These are phyloP conservation scores for Cladorhizidae sp. DNA, from an alignment of 37 sponge, comb jelly and placozoan species.

Conservation along the genomic window DNA sequence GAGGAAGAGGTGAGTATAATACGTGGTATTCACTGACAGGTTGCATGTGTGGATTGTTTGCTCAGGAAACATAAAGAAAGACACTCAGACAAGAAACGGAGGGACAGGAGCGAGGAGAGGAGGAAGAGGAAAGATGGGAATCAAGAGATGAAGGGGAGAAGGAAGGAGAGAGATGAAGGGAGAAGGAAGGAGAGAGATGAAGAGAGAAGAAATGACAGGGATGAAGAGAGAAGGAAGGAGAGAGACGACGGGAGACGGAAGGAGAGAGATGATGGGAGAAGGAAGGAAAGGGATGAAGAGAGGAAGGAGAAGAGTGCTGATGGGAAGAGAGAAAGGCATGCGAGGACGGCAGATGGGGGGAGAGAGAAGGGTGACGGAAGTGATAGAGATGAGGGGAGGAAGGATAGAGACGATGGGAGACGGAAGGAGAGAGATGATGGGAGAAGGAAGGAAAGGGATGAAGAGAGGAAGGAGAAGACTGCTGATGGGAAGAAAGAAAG, in stretches of 20 bases:
- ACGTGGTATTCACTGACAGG: no score
- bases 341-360: neutral
- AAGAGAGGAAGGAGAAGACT: neutral
- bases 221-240: neutral
- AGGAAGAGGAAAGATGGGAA: conserved; percentile 18
- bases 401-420: neutral
- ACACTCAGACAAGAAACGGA: neutral
- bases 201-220: neutral
- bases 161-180: no score
- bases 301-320: no score
- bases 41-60: no score
- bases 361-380: neutral
- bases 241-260: conserved; percentile 8
- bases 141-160: neutral
- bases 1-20: neutral
- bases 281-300: neutral
- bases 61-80: no score
- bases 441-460: neutral
- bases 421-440: neutral
- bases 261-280: neutral
- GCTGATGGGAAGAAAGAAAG: no score
- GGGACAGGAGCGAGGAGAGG: neutral
- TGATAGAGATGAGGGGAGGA: neutral
- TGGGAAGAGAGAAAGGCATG: neutral
- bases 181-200: conserved; percentile 8